These are phyloP conservation scores for Mercenaria mercenaria DNA, from an alignment of 1,140 invertebrate species.

Conservation along the genomic window DNA sequence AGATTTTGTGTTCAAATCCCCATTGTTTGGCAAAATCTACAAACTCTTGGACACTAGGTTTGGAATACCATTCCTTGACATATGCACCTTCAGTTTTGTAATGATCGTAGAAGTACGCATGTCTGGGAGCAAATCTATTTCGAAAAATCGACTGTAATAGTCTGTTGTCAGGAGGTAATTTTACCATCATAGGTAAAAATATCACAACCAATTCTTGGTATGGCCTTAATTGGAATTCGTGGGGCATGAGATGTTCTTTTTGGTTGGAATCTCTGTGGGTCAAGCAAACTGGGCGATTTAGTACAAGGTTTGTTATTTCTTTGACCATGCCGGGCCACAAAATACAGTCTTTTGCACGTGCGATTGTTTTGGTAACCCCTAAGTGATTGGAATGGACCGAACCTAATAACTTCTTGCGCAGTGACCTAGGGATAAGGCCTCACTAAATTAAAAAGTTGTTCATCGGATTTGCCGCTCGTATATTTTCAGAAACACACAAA, in stretches of 20 bases:
- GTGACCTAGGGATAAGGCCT: too few species aligned
- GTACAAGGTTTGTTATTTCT: not conserved
- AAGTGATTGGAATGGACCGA: not conserved
- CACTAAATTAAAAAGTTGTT: too few species aligned
- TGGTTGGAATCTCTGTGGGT: not conserved
- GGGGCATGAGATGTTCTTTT: not conserved
- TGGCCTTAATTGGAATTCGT: not conserved
- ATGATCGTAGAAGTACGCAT: not conserved
- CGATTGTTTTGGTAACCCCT: not conserved
- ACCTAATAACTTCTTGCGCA: not conserved
- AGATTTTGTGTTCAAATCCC: not conserved
- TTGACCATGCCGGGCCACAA: not conserved
- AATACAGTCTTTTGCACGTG: not conserved
- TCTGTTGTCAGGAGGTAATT: not conserved
- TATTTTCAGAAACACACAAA: too few species aligned
- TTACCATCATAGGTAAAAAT: not conserved
- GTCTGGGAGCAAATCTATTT: not conserved
- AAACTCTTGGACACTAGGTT: not conserved
- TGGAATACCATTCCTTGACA: not conserved
- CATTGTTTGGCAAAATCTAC: not conserved
- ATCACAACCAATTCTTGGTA: slow-evolving; percentile 1
- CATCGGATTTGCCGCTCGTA: too few species aligned
- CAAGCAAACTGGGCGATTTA: not conserved
- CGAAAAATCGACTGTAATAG: not conserved
- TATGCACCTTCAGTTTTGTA: not conserved